Percentiles rank a stretch among this genome's conserved stretches.
These are phyloP conservation scores for Raphicerus campestris DNA, from an alignment of 2,113 vertebrate genomes.

Conservation along the genomic window DNA sequence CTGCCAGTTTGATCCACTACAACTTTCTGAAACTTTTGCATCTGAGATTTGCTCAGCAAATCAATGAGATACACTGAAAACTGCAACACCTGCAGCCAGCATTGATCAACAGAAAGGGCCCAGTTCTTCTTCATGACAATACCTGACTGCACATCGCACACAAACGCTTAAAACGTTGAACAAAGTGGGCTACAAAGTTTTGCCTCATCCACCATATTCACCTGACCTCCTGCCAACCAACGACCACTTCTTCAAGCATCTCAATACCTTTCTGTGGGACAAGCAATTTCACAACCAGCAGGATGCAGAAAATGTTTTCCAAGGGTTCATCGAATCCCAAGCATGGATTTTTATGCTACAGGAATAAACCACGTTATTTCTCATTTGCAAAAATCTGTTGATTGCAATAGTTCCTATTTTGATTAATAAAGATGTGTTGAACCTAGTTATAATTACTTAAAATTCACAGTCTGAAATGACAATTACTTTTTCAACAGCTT, in stretches of 20 bases:
- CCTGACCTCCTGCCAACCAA: not conserved
- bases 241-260: not conserved
- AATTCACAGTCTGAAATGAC: not conserved
- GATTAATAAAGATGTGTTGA: not conserved
- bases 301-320: not conserved
- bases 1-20: not conserved
- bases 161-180: not conserved
- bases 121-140: not conserved
- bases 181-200: not conserved
- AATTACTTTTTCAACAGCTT: not conserved
- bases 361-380: not conserved
- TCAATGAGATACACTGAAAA: not conserved
- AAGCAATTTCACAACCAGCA: not conserved
- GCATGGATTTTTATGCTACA: not conserved
- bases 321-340: not conserved
- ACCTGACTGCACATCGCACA: not conserved
- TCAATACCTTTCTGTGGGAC: not conserved
- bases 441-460: not conserved
- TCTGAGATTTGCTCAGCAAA: not conserved
- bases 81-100: not conserved
- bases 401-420: not conserved
- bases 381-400: not conserved
- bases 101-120: not conserved
- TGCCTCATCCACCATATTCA: not conserved
- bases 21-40: not conserved